Conservation (phyloP, 2,797 vertebrate species). For the Morelia viridis region DNA sequence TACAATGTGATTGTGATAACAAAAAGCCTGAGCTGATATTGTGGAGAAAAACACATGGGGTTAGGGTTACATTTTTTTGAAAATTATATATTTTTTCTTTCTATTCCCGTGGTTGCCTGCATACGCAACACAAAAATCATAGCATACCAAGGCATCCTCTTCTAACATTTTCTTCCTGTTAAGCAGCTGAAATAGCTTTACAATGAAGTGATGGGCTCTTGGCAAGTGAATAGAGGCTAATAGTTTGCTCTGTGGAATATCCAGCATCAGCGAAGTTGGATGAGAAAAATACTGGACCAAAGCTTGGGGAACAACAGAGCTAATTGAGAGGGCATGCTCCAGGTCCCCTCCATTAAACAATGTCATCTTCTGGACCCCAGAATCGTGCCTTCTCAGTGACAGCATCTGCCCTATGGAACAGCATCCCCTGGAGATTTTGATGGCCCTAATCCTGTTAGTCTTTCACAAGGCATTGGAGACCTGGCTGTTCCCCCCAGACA, state of each 20-base stretch:
- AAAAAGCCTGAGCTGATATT: not conserved
- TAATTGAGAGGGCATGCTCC: not conserved
- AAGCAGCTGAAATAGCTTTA: not conserved
- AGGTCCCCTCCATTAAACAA: not conserved
- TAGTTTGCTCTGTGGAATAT: not conserved
- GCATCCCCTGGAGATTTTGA: not conserved
- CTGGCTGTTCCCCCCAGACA: not conserved
- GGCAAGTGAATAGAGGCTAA: not conserved
- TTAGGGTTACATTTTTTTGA: not conserved
- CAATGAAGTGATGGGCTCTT: not conserved
- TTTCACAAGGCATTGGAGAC: not conserved
- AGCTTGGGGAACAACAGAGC: not conserved
- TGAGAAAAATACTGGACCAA: not conserved
- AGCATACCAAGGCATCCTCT: not conserved
- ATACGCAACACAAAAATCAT: not conserved
- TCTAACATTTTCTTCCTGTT: not conserved
- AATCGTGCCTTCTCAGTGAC: not conserved
- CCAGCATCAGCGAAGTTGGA: not conserved
- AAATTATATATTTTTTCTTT: not conserved
- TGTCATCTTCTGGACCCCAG: not conserved
- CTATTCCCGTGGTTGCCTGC: not conserved
- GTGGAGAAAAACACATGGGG: not conserved
- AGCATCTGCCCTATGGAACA: not conserved
- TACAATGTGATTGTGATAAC: not conserved
- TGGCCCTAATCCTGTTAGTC: not conserved